phyloP scores from a whole-genome alignment of 2,888 invertebrate genomes.

The Amphipyra berbera region DNA sequence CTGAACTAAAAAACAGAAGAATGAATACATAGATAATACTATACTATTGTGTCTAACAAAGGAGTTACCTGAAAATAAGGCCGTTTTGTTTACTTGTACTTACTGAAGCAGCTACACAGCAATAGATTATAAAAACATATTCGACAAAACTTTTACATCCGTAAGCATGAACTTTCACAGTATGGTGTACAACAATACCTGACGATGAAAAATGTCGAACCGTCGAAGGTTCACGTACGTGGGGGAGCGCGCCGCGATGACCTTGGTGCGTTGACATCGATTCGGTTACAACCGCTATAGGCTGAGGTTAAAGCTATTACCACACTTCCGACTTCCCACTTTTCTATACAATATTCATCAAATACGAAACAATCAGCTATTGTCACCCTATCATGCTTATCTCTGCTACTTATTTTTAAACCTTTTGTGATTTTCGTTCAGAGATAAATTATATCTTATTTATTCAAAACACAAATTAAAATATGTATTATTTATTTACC shows the following conservation, averaged over 20 bases:
- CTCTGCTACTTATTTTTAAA: slow-evolving; percentile 3
- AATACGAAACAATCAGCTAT: slow-evolving; percentile 14
- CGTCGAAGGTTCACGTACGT: slow-evolving; percentile 4
- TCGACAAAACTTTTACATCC: too few species aligned
- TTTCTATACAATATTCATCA: slow-evolving; percentile 1
- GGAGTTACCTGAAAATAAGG: too few species aligned
- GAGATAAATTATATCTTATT: neutral
- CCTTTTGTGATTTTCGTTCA: neutral
- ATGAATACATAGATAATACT: too few species aligned
- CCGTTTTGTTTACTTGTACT: too few species aligned
- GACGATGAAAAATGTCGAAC: slow-evolving; percentile 18
- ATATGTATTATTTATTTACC: too few species aligned
- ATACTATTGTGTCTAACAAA: too few species aligned
- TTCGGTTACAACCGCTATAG: slow-evolving; percentile 21
- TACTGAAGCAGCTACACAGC: too few species aligned
- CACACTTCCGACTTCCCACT: slow-evolving; percentile 26
- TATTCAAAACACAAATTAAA: too few species aligned
- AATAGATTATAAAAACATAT: too few species aligned
- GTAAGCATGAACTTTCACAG: too few species aligned
- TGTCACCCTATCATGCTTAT: slow-evolving; percentile 8
- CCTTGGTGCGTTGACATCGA: slow-evolving; percentile 53
- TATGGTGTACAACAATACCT: too few species aligned
- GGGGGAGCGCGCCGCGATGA: slow-evolving; percentile 11
- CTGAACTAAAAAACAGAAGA: too few species aligned
- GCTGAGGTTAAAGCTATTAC: slow-evolving; percentile 26